Percentiles rank a stretch among this genome's conserved stretches.
Conservation (phyloP, 2,888 invertebrate species). For the Sussaba pulchella region DNA sequence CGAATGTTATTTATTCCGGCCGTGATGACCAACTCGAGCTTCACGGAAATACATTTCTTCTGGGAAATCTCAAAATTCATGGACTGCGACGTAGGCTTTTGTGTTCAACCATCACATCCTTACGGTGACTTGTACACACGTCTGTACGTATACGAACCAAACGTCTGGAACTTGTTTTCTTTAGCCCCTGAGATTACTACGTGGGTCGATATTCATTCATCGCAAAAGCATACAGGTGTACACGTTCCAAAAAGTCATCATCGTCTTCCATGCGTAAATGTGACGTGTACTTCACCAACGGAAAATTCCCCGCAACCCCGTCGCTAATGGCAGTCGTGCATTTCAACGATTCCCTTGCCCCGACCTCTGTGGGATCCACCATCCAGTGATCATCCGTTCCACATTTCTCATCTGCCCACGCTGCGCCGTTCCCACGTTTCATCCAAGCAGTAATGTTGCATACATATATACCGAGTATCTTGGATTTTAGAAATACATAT, state of each 20-base stretch:
- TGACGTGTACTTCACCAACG: neutral
- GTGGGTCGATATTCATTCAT: constrained; percentile 40
- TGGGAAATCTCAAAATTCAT: too few species aligned
- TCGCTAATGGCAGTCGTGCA: neutral
- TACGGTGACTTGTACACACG: too few species aligned
- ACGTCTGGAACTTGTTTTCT: constrained; percentile 4
- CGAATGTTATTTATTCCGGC: too few species aligned
- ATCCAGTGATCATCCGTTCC: constrained; percentile 23
- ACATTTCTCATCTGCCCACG: constrained; percentile 28
- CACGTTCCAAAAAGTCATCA: constrained; percentile 23
- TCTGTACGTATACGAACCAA: too few species aligned
- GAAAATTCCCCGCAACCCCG: neutral
- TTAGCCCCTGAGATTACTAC: constrained; percentile 18
- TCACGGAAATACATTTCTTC: too few species aligned
- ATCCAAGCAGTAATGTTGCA: neutral
- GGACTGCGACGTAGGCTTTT: too few species aligned
- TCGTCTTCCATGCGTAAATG: neutral
- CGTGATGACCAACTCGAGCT: too few species aligned
- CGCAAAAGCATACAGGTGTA: constrained; percentile 23
- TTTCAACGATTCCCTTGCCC: constrained; percentile 7
- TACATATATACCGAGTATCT: constrained; percentile 11
- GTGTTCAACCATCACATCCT: too few species aligned
- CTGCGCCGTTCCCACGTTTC: neutral
- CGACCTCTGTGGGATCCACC: neutral
- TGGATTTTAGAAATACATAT: neutral